Evolutionary conservation across 2,797 vertebrate genomes (phyloP), one percentile per base, ranked within the genome.

Genomic region (Ara ararauna): DNA sequence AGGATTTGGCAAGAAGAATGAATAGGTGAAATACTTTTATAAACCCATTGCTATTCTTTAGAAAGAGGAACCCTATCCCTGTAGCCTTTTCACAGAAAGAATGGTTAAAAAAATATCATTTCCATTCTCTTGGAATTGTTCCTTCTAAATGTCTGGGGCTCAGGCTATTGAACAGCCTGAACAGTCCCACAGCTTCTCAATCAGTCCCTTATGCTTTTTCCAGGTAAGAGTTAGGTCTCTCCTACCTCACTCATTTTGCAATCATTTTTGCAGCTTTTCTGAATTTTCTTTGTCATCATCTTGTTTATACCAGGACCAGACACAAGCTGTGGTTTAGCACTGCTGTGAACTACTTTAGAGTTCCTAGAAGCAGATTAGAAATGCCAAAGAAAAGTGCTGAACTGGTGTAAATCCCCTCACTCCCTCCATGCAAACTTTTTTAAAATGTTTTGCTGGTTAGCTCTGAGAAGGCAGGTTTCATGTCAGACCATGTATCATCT

Each of bases 401-500:
- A 90, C 32, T n/a, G 54, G 5, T 23, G 58, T 23, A 79, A 90
- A 89, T 12, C 62, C 26, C 44, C 38, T 36, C 26, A 40, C 2
- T 11, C 19, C 18, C 53, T 83, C 64, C 61, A 77, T 79, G 85
- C 68, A 73, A 48, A 64, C n/a, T 45, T 93, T 71, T 71, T 29
- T 11, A 61, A 60, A 80, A 66, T 30, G 15, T 22, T 91, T 91
- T 91, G 78, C 78, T 77, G n/a, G 40, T 56, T 93, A 74, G 79
- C 22, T 77, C 78, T 56, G 56, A 85, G 72, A 77, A 87, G 36
- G 45, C 26, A 92, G 75, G 67, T 91, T 96, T 89, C 64, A 44
- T 54, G 68, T 93, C 84, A 89, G 81, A 60, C 92, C 67, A 60
- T 32, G n/a, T 92, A 80, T 89, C 78, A 85, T 45, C 44, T 72